Evolutionary conservation across 2,888 invertebrate genomes (phyloP).

Genomic region (Macroteleia sp.): DNA sequence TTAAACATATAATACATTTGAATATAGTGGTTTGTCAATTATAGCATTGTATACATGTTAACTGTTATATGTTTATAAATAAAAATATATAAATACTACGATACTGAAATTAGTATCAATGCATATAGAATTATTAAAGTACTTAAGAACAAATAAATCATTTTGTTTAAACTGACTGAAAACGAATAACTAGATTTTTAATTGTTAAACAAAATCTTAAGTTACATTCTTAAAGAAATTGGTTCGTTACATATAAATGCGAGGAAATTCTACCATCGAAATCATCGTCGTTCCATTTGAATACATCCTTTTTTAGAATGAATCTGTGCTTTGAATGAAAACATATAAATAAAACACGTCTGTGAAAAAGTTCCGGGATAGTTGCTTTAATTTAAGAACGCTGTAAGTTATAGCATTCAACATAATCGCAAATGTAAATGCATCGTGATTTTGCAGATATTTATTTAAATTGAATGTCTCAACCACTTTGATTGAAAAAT

Average conservation of each 20-base stretch:
- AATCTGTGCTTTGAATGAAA: slow-evolving; percentile 23
- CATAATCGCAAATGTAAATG: slow-evolving; percentile 32
- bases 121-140: no score
- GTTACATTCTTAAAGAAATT: slow-evolving; percentile 19
- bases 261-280: slow-evolving; percentile 4
- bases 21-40: no score
- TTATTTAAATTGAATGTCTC: slow-evolving; percentile 23
- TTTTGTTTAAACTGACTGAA: background rate
- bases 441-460: slow-evolving; percentile 19
- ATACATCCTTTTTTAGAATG: slow-evolving; percentile 7
- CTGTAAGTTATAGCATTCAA: slow-evolving; percentile 22
- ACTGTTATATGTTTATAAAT: no score
- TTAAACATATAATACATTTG: no score
- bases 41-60: no score
- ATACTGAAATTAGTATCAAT: no score
- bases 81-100: no score
- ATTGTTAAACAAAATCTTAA: slow-evolving; percentile 22
- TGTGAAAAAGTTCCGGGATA: slow-evolving; percentile 21
- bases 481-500: slow-evolving; percentile 9
- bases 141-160: background rate
- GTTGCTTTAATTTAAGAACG: slow-evolving; percentile 23
- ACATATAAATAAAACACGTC: slow-evolving; percentile 26
- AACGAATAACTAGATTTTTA: slow-evolving; percentile 2
- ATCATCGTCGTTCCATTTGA: slow-evolving; percentile 24
- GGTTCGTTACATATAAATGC: slow-evolving; percentile 19